phyloP scores from a whole-genome alignment of 1,140 invertebrate species.

The Drosophila serrata region DNA sequence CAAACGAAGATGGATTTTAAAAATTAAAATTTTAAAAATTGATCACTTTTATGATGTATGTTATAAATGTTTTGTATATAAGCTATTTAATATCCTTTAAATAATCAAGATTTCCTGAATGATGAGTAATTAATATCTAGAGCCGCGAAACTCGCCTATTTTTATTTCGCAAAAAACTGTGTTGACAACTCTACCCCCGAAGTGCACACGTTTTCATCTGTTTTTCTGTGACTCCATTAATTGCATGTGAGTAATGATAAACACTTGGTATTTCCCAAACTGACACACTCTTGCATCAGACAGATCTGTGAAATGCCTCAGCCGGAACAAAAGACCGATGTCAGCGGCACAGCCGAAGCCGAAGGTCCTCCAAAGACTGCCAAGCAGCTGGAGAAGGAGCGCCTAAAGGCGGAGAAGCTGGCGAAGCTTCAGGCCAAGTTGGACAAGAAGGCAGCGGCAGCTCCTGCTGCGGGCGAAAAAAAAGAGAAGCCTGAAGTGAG shows the following conservation, averaged over 20 bases:
- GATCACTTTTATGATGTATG: too few relatives aligned
- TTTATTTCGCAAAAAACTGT: not conserved
- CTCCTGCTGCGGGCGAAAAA: slow-evolving; percentile 87
- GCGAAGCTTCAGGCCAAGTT: slow-evolving; percentile 97
- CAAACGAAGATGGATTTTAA: not conserved
- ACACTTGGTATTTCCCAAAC: slow-evolving; percentile 17
- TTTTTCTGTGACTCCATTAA: slow-evolving; percentile 40
- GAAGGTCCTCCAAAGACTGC: slow-evolving; percentile 90
- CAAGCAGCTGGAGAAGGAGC: slow-evolving; percentile 96
- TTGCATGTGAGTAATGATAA: slow-evolving; percentile 49
- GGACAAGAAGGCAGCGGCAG: slow-evolving; percentile 89
- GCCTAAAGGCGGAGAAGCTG: slow-evolving; percentile 94
- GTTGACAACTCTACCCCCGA: slow-evolving; percentile 26
- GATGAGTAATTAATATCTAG: not conserved
- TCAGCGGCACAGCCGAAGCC: slow-evolving; percentile 35
- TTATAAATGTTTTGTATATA: too few relatives aligned
- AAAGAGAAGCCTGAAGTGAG: slow-evolving; percentile 88
- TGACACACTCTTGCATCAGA: slow-evolving; percentile 43
- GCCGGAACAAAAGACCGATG: slow-evolving; percentile 46
- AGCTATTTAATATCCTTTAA: not conserved
- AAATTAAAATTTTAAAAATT: not conserved
- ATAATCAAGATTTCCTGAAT: not conserved
- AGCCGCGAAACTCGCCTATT: not conserved
- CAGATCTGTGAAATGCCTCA: slow-evolving; percentile 31
- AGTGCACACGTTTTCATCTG: slow-evolving; percentile 80